Percentiles rank a stretch among this genome's conserved stretches.
These are phyloP conservation scores for Dipodomys merriami DNA, from an alignment of 2,113 vertebrate genomes.

Conservation along the genomic window DNA sequence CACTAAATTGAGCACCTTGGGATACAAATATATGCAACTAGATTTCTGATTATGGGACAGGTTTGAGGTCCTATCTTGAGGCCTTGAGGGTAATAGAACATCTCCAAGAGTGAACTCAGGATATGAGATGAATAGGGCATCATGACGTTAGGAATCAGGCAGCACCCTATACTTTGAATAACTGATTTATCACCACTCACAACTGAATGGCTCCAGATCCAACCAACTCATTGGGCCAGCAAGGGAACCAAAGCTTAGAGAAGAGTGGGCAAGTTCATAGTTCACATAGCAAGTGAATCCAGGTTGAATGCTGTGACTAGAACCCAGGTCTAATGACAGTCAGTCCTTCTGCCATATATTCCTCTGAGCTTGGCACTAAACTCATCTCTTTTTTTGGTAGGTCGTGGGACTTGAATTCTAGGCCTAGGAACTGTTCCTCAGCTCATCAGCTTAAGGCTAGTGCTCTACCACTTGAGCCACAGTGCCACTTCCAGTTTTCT, in stretches of 20 bases:
- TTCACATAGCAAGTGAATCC: slow-evolving; percentile 13
- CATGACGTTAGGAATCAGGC: slow-evolving; percentile 1
- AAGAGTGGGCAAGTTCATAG: neutral
- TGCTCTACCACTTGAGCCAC: no score
- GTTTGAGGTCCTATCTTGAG: slow-evolving; percentile 8
- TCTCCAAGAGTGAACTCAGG: slow-evolving; percentile 35
- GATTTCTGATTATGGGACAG: no score
- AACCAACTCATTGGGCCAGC: neutral
- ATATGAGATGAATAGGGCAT: slow-evolving; percentile 27
- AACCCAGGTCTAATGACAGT: neutral
- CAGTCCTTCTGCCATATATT: neutral
- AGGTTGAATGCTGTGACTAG: neutral
- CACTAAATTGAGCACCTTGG: neutral
- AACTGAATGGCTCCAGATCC: neutral
- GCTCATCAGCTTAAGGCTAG: no score
- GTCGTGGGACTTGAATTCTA: no score
- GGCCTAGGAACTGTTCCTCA: no score
- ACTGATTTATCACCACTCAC: slow-evolving; percentile 1
- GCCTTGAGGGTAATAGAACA: slow-evolving; percentile 24
- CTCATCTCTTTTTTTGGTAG: neutral
- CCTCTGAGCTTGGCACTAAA: neutral
- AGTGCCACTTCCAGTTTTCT: no score
- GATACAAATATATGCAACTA: neutral
- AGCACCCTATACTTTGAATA: neutral
- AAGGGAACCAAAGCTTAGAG: slow-evolving; percentile 23